phyloP scores from a whole-genome alignment of 2,888 invertebrate genomes.

The Troglohyphantes excavatus region DNA sequence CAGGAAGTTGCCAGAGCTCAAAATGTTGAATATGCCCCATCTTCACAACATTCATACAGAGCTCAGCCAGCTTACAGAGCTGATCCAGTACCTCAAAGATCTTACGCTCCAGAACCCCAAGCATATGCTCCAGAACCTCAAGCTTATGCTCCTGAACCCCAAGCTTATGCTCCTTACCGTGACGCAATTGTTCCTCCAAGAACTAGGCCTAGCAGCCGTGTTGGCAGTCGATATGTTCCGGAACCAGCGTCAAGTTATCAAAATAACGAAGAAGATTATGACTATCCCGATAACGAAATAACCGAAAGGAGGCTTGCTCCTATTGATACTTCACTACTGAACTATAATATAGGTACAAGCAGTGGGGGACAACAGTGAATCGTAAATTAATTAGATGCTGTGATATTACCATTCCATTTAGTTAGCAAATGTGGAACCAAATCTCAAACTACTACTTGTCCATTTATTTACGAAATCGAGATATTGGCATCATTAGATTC shows the following conservation, averaged over 20 bases:
- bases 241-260: neutral
- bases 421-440: no score
- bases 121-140: slow-evolving; percentile 44
- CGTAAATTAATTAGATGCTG: no score
- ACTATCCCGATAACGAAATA: slow-evolving; percentile 66
- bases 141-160: slow-evolving; percentile 10
- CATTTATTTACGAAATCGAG: no score
- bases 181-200: neutral
- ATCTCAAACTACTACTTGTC: no score
- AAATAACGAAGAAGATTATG: slow-evolving; percentile 51
- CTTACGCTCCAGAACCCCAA: slow-evolving; percentile 31
- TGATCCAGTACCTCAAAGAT: neutral
- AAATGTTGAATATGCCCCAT: neutral
- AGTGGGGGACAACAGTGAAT: neutral
- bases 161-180: slow-evolving; percentile 11
- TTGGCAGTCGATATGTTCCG: neutral
- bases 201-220: neutral
- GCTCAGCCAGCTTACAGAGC: slow-evolving; percentile 30
- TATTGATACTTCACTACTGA: slow-evolving; percentile 63
- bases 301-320: slow-evolving; percentile 55
- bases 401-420: no score
- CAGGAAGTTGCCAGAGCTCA: slow-evolving; percentile 21
- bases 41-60: slow-evolving; percentile 25
- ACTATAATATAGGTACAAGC: slow-evolving; percentile 63
- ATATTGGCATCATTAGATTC: no score